Evolutionary conservation across 2,113 vertebrate species (phyloP), one percentile per base, ranked within the genome.

Genomic region (Spea multiplicata): DNA sequence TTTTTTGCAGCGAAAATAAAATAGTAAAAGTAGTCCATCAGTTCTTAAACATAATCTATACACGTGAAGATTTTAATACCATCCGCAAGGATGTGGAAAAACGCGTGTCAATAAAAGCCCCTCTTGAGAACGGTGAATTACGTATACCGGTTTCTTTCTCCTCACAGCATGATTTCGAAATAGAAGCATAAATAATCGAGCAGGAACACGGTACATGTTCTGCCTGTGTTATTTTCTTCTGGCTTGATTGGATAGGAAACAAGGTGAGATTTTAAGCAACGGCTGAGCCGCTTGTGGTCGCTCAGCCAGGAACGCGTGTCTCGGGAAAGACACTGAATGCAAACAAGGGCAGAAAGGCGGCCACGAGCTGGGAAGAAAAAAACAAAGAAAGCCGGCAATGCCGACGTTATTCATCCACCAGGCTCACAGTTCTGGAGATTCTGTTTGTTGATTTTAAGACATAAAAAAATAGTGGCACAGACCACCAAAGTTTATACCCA

Each of bases 171-270:
- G 77, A 53, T 71, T 73, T 64, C 49, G 49, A 73, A 30, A 59
- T 48, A n/a, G 71, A 48, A 73, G 64, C 71, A 73, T 80, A 80
- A 80, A 80, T 80, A 73, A 80, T 62, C 71, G 9, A 66, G n/a
- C 30, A 16, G 61, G 1, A 66, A n/a, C 70, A 30, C 3, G 44
- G 50, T 57, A 45, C 64, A 73, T 73, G 77, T 30, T 55, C 52
- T 13, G 71, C 50, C 65, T 55, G 16, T 44, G 65, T 71, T 73
- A 65, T 76, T 52, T 52, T 49, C 64, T 73, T 67, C 62, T 80
- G 71, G 71, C 77, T 73, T 80, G 77, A 80, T 80, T 80, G 77
- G 77, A 71, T 73, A 80, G 44, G 77, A 80, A 73, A 67, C 77
- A 67, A 73, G 67, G 48, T 66, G 77, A 73, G 77, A 30, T 64